Base-by-base conservation (phyloP, 2,797 vertebrate genomes). In the Varecia variegata region DNA sequence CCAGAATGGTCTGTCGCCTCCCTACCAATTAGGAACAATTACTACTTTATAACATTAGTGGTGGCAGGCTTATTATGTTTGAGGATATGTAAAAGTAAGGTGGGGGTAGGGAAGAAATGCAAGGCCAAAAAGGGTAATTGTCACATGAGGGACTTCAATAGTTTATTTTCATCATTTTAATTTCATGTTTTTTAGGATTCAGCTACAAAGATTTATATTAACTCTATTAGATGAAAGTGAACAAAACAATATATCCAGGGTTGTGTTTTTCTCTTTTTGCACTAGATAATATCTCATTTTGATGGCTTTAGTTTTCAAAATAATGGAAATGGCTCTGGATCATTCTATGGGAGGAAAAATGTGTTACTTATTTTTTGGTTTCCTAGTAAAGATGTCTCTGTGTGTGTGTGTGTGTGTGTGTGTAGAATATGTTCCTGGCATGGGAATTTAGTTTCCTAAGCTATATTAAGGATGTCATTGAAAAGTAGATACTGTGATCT, bases 11-110 rank as follows among this genome's bases (percentile, higher is more conserved):
- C 99, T 99, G 99, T 99, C 99, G 99, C 99, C 99, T 99, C 99
- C 99, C 99, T 99, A 99, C 99, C 99, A 99, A 99, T 99, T 99
- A 99, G 99, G 99, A 99, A 99, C 99, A 99, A 99, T 99, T 99
- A 99, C 99, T 99, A 99, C 99, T 99, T 99, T 99, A 99, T 99
- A 99, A 99, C 99, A 99, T 99, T 99, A 99, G 98, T 98, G 98
- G 98, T 98, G 99, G 99, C 99, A 98, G 99, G 99, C 99, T 99
- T 99, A 99, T 99, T 99, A 99, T 99, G 98, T 99, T 99, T 98
- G 97, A 99, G 99, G 98, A 98, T 98, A 98, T 98, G 98, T 98
- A 98, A 98, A 98, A 99, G 97, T 98, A 98, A 98, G 95, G 96
- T 97, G 87, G 89, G 54, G 82, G 88, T 15, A 91, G 27, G 80